These are phyloP conservation scores for Theristicus caerulescens DNA, from an alignment of 2,113 vertebrate species.

Conservation along the genomic window DNA sequence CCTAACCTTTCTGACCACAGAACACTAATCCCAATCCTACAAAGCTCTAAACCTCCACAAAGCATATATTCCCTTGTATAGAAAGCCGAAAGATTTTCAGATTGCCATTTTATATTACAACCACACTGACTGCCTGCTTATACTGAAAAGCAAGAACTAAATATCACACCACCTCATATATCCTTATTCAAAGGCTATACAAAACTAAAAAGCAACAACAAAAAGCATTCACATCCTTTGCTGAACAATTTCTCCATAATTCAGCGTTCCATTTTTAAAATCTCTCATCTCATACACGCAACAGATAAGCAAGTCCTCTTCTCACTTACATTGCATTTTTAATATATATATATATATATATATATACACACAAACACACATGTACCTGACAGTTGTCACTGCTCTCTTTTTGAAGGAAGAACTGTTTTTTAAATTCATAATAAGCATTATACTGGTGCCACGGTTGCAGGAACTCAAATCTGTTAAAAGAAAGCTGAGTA, in stretches of 20 bases:
- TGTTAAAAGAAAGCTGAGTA: slow-evolving; percentile 28
- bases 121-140: background rate
- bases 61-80: background rate
- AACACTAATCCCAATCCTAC: background rate
- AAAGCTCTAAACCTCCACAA: background rate
- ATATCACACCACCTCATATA: background rate
- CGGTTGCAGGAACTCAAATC: slow-evolving; percentile 95
- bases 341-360: background rate
- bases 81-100: background rate
- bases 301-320: background rate
- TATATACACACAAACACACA: background rate
- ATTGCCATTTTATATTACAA: background rate
- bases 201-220: background rate
- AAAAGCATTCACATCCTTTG: background rate
- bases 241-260: background rate
- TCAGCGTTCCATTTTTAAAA: background rate
- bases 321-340: background rate
- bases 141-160: background rate
- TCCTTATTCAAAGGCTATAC: background rate
- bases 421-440: slow-evolving; percentile 98
- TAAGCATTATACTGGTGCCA: slow-evolving; percentile 97
- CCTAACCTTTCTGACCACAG: background rate
- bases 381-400: slow-evolving; percentile 66
- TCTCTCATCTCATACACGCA: background rate
- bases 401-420: slow-evolving; percentile 94